Evolutionary conservation across 2,888 invertebrate species (phyloP), one percentile per base, ranked within the genome.

Genomic region (Drosophila melanosoma): DNA sequence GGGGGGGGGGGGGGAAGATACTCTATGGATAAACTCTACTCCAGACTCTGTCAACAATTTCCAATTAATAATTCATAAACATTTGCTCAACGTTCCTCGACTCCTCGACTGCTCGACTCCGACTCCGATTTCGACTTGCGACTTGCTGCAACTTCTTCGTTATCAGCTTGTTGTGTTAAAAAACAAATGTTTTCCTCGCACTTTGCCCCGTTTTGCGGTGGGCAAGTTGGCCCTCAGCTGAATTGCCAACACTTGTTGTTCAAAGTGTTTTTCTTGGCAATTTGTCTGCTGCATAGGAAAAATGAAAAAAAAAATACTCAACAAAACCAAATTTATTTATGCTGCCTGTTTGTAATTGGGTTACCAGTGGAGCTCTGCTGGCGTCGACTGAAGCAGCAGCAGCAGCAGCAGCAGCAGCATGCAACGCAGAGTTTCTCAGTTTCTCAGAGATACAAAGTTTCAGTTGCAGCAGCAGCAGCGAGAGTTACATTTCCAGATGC

Each of bases 1-100:
- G 36, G n/a, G n/a, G n/a, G n/a, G 23, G 11, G 36, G 29, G 17
- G 23, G 11, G 36, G 29, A 12, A 17, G 33, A 17, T 48, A 48
- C 33, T 72, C 48, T 15, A 29, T 29, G 29, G 61, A 70, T 26
- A 40, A 36, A 51, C 57, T 65, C 51, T 51, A 15, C 33, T 51
- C 71, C 71, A 58, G 63, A 60, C 73, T 74, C 56, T 68, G 76
- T 77, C 74, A 74, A 77, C 81, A 74, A 82, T 80, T 76, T 79
- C 77, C 90, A 87, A 88, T 87, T 87, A 87, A 88, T 87, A 90
- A 86, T 87, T 88, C 83, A 87, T 87, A 90, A 83, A 90, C 77
- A 82, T 84, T 78, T 74, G 70, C 72, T 69, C 76, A 71, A 62
- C 68, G 32, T 66, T 48, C 58, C 51, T 1, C 40, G 45, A 57